phyloP scores from a whole-genome alignment of 2,888 invertebrate species.

The Lepidocyrtinus sp. region DNA sequence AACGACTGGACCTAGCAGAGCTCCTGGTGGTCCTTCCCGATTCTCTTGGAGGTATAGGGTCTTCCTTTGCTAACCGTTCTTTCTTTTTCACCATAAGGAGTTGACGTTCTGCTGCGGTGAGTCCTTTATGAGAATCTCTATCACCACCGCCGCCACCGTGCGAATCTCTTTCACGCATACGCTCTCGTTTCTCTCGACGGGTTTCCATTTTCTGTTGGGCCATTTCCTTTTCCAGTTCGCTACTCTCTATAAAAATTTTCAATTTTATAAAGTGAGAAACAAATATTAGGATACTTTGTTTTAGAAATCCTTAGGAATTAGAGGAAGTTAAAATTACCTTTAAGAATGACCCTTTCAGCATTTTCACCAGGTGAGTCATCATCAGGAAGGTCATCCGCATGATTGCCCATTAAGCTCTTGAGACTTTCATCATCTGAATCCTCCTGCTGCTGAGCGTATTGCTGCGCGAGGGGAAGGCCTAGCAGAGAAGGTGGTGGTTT shows the following conservation, averaged over 20 bases:
- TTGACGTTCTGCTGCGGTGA: constrained; percentile 71
- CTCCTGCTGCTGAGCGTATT: constrained; percentile 53
- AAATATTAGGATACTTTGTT: neutral
- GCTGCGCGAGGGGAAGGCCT: constrained; percentile 42
- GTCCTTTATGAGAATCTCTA: constrained; percentile 62
- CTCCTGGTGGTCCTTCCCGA: constrained; percentile 66
- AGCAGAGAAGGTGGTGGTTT: constrained; percentile 47
- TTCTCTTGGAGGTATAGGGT: constrained; percentile 53
- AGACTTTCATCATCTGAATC: constrained; percentile 72
- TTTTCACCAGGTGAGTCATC: constrained; percentile 69
- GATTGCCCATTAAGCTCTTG: constrained; percentile 72
- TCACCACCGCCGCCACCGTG: constrained; percentile 24
- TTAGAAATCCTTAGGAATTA: no score
- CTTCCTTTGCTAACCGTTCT: constrained; percentile 70
- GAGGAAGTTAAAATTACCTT: no score
- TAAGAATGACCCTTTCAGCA: constrained; percentile 68
- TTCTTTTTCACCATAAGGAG: constrained; percentile 71
- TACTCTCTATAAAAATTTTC: constrained; percentile 66
- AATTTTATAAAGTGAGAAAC: constrained; percentile 2
- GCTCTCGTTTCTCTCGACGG: constrained; percentile 65
- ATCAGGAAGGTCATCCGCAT: constrained; percentile 71
- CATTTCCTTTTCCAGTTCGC: constrained; percentile 70
- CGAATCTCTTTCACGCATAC: constrained; percentile 64
- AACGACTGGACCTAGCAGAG: constrained; percentile 59
- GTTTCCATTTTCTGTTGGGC: constrained; percentile 70